Percentiles rank a stretch among this genome's conserved stretches.
phyloP scores from a whole-genome alignment of 2,113 vertebrate genomes.

The Agelaius phoeniceus region DNA sequence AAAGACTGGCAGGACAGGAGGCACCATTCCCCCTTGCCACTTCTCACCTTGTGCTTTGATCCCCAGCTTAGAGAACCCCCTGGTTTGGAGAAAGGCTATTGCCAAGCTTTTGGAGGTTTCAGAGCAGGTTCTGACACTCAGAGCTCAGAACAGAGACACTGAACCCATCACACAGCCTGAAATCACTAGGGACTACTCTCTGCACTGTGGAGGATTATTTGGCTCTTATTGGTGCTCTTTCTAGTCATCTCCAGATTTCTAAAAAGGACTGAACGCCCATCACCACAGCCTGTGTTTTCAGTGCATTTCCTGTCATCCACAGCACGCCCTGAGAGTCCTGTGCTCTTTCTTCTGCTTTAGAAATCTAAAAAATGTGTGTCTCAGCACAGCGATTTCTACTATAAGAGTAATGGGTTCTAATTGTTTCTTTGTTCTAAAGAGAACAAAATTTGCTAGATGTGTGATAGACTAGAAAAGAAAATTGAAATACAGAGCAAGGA shows the following conservation, averaged over 20 bases:
- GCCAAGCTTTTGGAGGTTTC: not conserved
- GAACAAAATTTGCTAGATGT: not conserved
- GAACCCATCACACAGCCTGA: not conserved
- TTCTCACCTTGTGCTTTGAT: fast-evolving
- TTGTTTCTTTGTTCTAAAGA: not conserved
- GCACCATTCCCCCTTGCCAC: not conserved
- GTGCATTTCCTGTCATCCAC: not conserved
- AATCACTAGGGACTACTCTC: not conserved
- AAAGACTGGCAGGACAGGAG: not conserved
- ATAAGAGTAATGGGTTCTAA: not conserved
- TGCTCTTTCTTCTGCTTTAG: not conserved
- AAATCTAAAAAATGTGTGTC: not conserved
- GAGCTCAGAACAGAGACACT: not conserved
- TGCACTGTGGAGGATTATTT: not conserved
- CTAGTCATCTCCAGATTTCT: not conserved
- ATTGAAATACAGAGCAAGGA: not conserved
- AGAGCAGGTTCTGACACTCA: not conserved
- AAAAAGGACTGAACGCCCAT: not conserved
- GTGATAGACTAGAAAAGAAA: not conserved
- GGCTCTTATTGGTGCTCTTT: not conserved
- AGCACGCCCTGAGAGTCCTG: not conserved
- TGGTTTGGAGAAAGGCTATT: not conserved
- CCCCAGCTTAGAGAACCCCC: not conserved
- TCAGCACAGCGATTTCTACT: not conserved
- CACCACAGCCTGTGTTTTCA: not conserved